Base-by-base conservation (phyloP, 2,888 invertebrate genomes). In the Exocentrus adspersus region DNA sequence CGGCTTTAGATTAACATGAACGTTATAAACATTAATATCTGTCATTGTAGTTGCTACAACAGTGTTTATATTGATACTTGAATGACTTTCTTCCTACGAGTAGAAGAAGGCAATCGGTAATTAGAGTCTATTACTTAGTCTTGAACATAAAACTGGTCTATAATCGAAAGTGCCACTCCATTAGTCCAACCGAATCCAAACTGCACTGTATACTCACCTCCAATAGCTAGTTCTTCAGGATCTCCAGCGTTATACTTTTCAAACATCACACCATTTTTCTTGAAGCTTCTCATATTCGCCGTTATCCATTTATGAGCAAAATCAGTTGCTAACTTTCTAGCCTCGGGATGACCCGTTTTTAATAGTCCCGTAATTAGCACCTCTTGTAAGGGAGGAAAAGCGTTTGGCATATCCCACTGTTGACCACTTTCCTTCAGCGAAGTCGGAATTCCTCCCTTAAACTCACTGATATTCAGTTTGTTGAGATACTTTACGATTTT, bases 331-430 rank as follows among this genome's bases (percentile, higher is more conserved):
- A 51, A 1, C 1, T 32, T 5, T 3, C 14, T 6, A 10, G 51
- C 51, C 10, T 10, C 16, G 5, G 14, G 2, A 3, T 32, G 2
- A 1, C 51, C 51, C 3, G 32, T 51, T 7, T 19, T 17, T 1
- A 10, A 9, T 6, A 51, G 30, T 16, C 51, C 51, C 5, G n/a
- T 6, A 1, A 94, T 87, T 0, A 91, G 83, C 50, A 93, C 86
- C 73, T 91, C 90, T 67, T 93, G 90, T 32, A 92, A 85, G 3
- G 94, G 94, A 0, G 94, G 90, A 94, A 94, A 95, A 0, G 91
- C 92, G 77, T 94, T 94, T 0, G 93, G 91, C 74, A 87, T 89
- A 79, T 92, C 92, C 93, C 93, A 91, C 78, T 93, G 90, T 78
- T 92, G 89, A 0, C 89, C 89, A 6, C 88, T 88, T 20, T 85